These are phyloP conservation scores for Lochmaea capreae DNA, from an alignment of 2,888 invertebrate species.

Conservation along the genomic window DNA sequence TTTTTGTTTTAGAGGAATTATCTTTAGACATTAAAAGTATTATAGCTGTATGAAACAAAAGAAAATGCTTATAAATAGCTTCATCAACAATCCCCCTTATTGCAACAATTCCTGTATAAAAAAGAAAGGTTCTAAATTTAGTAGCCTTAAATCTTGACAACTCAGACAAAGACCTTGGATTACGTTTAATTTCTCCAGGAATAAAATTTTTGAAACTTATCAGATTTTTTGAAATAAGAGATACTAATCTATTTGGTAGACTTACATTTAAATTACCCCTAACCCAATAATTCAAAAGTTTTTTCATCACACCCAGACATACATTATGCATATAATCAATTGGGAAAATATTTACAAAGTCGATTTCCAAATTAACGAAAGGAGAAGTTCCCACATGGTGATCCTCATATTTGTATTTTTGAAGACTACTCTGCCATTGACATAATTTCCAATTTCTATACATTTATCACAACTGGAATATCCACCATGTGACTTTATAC, in stretches of 20 bases:
- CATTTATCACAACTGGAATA: conserved; percentile 35
- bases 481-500: conserved; percentile 31
- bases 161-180: conserved; percentile 43
- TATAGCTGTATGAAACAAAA: background rate
- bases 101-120: conserved; percentile 45
- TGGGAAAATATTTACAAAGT: conserved; percentile 28
- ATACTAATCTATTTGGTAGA: conserved; percentile 23
- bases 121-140: conserved; percentile 45
- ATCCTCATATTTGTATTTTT: conserved; percentile 17
- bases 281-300: conserved; percentile 29
- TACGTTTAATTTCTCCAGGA: conserved; percentile 46
- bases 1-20: no score
- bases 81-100: conserved; percentile 28
- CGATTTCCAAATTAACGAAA: conserved; percentile 26
- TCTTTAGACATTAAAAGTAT: background rate
- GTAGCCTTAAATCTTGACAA: conserved; percentile 44
- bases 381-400: conserved; percentile 33
- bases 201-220: conserved; percentile 33
- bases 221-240: conserved; percentile 32
- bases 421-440: conserved; percentile 20
- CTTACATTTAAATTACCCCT: conserved; percentile 25
- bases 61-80: conserved; percentile 12
- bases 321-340: conserved; percentile 37
- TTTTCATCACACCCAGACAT: conserved; percentile 28
- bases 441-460: conserved; percentile 15